phyloP scores from a whole-genome alignment of 2,113 vertebrate genomes.

The Silurus asotus region DNA sequence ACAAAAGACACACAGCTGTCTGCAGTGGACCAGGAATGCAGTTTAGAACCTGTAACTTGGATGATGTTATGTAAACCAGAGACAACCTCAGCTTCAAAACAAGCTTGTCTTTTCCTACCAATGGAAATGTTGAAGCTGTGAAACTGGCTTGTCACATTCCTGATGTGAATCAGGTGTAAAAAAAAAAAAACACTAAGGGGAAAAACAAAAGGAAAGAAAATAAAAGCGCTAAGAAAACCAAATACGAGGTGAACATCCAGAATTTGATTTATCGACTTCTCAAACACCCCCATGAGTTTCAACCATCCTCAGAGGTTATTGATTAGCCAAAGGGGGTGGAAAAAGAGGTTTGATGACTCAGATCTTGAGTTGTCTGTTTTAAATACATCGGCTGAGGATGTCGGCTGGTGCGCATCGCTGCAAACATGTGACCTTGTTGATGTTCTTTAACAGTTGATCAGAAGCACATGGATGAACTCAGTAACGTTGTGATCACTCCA shows the following conservation, averaged over 20 bases:
- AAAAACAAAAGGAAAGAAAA: slow-evolving; percentile 12
- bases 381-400: background rate
- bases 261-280: slow-evolving; percentile 7
- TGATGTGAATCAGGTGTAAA: slow-evolving; percentile 33
- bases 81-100: background rate
- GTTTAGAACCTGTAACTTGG: background rate
- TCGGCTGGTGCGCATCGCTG: background rate
- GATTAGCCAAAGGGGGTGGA: background rate
- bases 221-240: background rate
- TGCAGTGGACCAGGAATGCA: background rate
- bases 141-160: slow-evolving; percentile 40
- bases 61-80: slow-evolving; percentile 14
- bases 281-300: background rate
- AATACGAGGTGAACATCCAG: background rate
- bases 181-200: slow-evolving; percentile 9
- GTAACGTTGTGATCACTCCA: background rate
- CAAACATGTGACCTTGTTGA: slow-evolving; percentile 4
- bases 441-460: background rate
- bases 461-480: background rate
- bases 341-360: background rate
- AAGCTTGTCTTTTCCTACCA: background rate
- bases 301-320: background rate
- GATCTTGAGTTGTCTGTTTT: background rate
- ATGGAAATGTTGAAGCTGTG: slow-evolving; percentile 19
- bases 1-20: background rate